Base-by-base conservation (phyloP, 2,113 vertebrate species). In the Corythoichthys intestinalis region DNA sequence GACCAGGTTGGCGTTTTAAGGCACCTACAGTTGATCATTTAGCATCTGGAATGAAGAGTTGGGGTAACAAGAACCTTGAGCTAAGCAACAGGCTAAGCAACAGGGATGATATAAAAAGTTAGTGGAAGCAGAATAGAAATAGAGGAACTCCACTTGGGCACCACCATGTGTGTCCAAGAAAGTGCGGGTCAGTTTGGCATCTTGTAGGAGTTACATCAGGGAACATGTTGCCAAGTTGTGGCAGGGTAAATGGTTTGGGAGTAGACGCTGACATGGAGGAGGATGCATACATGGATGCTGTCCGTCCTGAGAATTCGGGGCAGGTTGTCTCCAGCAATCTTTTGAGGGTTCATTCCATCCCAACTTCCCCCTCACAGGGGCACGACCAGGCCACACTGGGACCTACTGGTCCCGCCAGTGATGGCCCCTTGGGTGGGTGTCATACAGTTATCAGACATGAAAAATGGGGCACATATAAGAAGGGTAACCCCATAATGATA, bases 161-260 rank as follows among this genome's bases (percentile, higher is more conserved):
- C 41, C 41, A 44, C 6, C 41, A 8, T 44, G 9, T 8, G 41
- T 44, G 41, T 44, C 69, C 60, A 11, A 57, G 58, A 48, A 41
- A 48, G 65, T 47, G n/a, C n/a, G 50, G 65, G 53, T 71, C 56
- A 65, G 77, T 66, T 73, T 2, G 75, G 76, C 74, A 80, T 67
- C 77, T 47, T 52, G 39, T 15, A 71, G 69, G 70, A 83, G 74
- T 82, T 69, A 82, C 75, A 75, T 71, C 74, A 69, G 71, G 72
- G 72, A 6, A 28, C 0, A 28, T 28, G 52, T 11, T 34, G 53
- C n/a, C 20, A 44, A 8, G 41, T 44, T 44, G 9, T 2, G 41
- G 6, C 41, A 8, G 41, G 6, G 41, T 44, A 8, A 44, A 2
- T 44, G 41, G 41, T 5, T 44, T 44, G 20, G 20, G 20, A 28